phyloP scores from a whole-genome alignment of 2,888 invertebrate genomes.

The Hybos culiciformis region DNA sequence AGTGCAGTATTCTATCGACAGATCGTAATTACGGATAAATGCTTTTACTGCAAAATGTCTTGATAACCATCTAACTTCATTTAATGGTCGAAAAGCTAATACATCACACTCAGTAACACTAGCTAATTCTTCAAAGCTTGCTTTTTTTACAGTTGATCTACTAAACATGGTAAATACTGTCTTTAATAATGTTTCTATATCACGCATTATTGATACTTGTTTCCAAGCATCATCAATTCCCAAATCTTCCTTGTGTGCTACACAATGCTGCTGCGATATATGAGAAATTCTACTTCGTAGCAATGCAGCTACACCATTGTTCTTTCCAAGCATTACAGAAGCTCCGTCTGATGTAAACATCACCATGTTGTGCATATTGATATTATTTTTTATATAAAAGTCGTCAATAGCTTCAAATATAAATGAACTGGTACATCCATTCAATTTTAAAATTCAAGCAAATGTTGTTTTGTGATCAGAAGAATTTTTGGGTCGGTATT shows the following conservation, averaged over 20 bases:
- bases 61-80: constrained; percentile 5
- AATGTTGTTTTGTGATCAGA: background rate
- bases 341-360: constrained; percentile 4
- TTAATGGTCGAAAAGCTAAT: constrained; percentile 1
- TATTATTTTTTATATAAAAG: constrained; percentile 1
- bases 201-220: background rate
- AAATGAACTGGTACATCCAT: background rate
- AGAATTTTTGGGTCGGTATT: constrained; percentile 2
- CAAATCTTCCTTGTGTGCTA: constrained; percentile 6
- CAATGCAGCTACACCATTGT: constrained; percentile 4
- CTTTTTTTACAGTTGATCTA: background rate
- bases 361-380: constrained; percentile 4
- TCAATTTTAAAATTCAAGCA: constrained; percentile 3
- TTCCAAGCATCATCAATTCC: background rate
- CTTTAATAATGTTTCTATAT: background rate
- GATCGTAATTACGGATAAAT: constrained; percentile 3
- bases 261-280: constrained; percentile 7
- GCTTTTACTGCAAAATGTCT: constrained; percentile 7
- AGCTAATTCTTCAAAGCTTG: constrained; percentile 6
- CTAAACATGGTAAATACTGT: background rate
- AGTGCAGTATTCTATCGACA: constrained; percentile 4
- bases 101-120: constrained; percentile 6
- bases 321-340: constrained; percentile 1
- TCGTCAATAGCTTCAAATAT: constrained; percentile 2
- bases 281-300: constrained; percentile 5